Evolutionary conservation across 2,797 vertebrate species (phyloP).

Genomic region (Tamandua tetradactyla): DNA sequence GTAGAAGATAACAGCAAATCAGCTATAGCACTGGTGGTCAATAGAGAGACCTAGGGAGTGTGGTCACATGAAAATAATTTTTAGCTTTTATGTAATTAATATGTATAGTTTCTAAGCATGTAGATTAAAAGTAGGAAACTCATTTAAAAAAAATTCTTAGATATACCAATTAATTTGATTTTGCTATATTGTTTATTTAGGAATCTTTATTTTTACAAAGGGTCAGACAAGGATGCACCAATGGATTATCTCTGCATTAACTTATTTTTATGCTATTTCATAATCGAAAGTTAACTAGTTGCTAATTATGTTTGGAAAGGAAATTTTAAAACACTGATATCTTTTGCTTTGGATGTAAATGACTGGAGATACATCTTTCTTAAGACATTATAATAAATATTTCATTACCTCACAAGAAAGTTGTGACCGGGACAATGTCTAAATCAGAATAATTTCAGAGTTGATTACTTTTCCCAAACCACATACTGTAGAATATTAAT

Average conservation of each 20-base stretch:
- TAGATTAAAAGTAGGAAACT: neutral
- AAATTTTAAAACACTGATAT: neutral
- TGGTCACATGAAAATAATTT: constrained; percentile 7
- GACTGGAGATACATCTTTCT: neutral
- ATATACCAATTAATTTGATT: neutral
- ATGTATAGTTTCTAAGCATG: neutral
- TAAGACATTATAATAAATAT: constrained; percentile 25
- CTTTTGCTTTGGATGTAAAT: neutral
- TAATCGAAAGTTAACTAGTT: constrained; percentile 34
- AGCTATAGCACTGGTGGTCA: neutral
- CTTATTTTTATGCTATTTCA: constrained; percentile 11
- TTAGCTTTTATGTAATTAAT: constrained; percentile 12
- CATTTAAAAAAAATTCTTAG: constrained; percentile 39
- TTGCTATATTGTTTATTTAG: neutral
- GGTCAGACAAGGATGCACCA: neutral
- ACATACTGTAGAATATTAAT: neutral
- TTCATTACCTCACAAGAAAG: neutral
- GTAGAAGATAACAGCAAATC: constrained; percentile 7
- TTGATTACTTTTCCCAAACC: constrained; percentile 3
- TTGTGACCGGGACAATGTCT: neutral
- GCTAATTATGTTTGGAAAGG: constrained; percentile 38
- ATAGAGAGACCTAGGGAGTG: neutral
- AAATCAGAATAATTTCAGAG: constrained; percentile 27
- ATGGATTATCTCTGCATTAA: constrained; percentile 16
- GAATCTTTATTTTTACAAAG: constrained; percentile 29